Conservation (phyloP, 2,797 vertebrate genomes). For the Aeoliscus strigatus region DNA sequence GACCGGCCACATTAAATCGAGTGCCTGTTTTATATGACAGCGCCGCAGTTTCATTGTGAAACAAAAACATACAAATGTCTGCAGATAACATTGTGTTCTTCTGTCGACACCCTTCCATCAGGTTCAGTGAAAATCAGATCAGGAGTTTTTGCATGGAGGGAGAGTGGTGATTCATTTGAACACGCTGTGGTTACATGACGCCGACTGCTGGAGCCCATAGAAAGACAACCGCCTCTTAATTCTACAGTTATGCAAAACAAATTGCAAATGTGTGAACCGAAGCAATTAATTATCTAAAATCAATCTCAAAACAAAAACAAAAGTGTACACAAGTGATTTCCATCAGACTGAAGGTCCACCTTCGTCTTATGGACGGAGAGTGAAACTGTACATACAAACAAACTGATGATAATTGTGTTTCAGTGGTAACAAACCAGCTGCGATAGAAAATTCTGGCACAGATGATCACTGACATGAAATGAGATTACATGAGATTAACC, state of each 20-base stretch:
- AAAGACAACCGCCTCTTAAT: constrained; percentile 20
- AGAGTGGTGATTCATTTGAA: no score
- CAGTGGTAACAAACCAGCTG: no score
- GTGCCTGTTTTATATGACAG: no score
- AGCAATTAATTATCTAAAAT: constrained; percentile 17
- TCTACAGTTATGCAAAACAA: constrained; percentile 31
- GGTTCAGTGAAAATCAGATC: no score
- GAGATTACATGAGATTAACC: constrained; percentile 26
- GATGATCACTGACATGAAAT: constrained; percentile 23
- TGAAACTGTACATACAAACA: not conserved
- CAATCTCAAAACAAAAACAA: constrained; percentile 12
- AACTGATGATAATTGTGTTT: not conserved
- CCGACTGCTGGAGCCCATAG: not conserved
- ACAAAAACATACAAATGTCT: no score
- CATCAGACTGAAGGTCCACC: constrained; percentile 23
- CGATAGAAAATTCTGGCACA: not conserved
- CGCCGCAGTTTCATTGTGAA: no score
- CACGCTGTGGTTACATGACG: not conserved
- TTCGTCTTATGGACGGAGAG: not conserved
- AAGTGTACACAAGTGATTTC: constrained; percentile 20
- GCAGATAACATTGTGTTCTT: no score
- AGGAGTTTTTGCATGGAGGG: no score
- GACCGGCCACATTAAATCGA: no score
- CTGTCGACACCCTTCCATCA: no score
- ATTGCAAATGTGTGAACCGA: constrained; percentile 27